Conservation (phyloP, 1,140 invertebrate species). For the Penaeus chinensis region DNA sequence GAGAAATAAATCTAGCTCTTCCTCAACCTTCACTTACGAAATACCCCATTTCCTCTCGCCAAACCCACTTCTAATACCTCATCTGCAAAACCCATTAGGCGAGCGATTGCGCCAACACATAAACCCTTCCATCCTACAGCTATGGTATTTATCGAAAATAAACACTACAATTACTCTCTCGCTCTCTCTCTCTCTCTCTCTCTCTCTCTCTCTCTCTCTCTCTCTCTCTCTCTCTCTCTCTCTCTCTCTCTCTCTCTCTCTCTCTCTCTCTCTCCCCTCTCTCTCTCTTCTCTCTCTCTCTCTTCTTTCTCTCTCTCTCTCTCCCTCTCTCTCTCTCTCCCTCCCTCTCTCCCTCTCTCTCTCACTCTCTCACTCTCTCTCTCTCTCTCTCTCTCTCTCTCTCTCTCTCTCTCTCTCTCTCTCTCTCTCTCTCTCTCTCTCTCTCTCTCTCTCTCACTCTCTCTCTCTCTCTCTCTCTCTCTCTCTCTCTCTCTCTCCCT, state of each 20-base stretch:
- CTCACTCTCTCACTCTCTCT: neutral
- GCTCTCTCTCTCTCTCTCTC: neutral
- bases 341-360: neutral
- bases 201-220: neutral
- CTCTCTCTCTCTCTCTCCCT: neutral
- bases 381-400: neutral
- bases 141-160: no score
- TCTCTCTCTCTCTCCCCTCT: no score
- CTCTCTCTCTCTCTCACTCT: neutral
- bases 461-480: neutral
- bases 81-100: no score
- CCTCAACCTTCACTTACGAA: no score
- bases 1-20: no score
- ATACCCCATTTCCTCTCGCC: no score
- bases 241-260: slow-evolving; percentile 15
- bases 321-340: neutral
- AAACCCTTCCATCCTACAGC: no score
- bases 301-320: neutral
- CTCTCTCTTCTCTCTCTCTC: no score
- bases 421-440: neutral
- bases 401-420: slow-evolving; percentile 13
- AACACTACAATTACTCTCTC: neutral
- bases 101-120: no score
- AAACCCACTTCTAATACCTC: no score
- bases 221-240: neutral